Percentiles rank a stretch among this genome's conserved stretches.
Evolutionary conservation across 2,113 vertebrate species (phyloP).

Genomic region (Pseudopodoces humilis): DNA sequence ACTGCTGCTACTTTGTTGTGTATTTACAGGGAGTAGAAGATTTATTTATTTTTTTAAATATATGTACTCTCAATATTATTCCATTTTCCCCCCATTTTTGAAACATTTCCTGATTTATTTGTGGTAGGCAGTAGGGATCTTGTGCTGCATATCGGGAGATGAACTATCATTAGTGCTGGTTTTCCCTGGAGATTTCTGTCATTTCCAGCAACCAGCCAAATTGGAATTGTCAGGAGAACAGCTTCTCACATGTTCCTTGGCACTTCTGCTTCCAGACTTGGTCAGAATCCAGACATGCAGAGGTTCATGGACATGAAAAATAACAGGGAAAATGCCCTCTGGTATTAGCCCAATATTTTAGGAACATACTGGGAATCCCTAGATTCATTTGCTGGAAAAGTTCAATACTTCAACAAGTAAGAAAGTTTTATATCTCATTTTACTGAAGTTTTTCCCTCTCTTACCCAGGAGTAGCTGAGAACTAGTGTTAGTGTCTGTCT

Average conservation of each 20-base stretch:
- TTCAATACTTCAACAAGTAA: background rate
- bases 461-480: background rate
- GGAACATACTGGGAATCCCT: background rate
- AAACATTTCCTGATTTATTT: background rate
- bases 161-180: background rate
- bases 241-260: conserved; percentile 61
- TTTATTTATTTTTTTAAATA: background rate
- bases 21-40: background rate
- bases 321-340: conserved; percentile 43
- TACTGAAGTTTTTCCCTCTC: background rate
- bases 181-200: conserved; percentile 45
- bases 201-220: conserved; percentile 59
- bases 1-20: background rate
- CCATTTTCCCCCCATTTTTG: background rate
- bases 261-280: conserved; percentile 54
- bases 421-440: background rate
- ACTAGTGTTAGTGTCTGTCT: background rate
- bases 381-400: background rate
- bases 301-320: conserved; percentile 41
- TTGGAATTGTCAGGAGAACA: conserved; percentile 64
- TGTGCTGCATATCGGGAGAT: background rate
- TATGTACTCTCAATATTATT: background rate
- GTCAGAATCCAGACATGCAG: conserved; percentile 41
- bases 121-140: background rate
- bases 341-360: conserved; percentile 40